Conservation (phyloP, 2,797 vertebrate genomes). For the Bradypodion pumilum region DNA sequence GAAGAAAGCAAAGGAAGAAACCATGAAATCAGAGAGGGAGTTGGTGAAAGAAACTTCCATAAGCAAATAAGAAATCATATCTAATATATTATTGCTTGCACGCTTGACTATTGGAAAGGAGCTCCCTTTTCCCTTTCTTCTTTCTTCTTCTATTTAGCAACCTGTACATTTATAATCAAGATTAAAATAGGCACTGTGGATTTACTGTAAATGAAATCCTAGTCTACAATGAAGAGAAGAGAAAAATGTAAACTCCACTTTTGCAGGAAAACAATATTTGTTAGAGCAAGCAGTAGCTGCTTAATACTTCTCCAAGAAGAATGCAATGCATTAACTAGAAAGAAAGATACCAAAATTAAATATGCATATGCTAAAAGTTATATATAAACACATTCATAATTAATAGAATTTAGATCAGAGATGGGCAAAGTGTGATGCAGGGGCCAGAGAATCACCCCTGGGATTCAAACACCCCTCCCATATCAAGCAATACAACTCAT, state of each 20-base stretch:
- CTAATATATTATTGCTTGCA: slow-evolving; percentile 24
- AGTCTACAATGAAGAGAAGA: neutral
- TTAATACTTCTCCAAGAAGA: neutral
- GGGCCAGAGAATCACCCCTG: no score
- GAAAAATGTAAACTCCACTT: neutral
- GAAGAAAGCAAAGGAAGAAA: slow-evolving; percentile 8
- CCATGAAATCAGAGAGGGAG: neutral
- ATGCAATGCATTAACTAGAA: neutral
- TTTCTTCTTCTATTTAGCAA: neutral
- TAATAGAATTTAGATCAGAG: neutral
- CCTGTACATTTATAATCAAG: neutral
- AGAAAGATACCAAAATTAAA: neutral
- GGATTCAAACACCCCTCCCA: no score
- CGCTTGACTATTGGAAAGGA: neutral
- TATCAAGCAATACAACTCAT: no score
- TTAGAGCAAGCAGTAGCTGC: neutral
- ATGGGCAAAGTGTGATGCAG: no score
- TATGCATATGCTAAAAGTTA: neutral
- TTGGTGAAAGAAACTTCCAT: slow-evolving; percentile 32
- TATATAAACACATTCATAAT: neutral
- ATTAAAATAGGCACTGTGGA: neutral
- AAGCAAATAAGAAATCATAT: slow-evolving; percentile 39
- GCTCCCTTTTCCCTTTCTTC: neutral
- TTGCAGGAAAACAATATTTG: neutral
- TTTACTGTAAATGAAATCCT: neutral